These are phyloP conservation scores for Macrotis lagotis DNA, from an alignment of 2,113 vertebrate species.

Conservation along the genomic window DNA sequence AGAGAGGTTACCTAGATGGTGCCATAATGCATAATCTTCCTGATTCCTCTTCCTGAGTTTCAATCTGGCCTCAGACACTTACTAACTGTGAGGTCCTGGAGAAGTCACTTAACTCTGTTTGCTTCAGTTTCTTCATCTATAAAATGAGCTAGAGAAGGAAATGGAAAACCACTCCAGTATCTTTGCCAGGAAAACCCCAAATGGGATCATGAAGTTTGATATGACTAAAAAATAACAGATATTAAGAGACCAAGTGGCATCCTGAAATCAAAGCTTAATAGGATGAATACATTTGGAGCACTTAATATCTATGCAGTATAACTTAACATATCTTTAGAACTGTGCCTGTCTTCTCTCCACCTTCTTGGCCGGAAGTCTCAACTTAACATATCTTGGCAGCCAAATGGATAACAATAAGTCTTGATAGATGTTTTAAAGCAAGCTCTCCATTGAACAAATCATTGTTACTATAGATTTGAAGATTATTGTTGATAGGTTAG, in stretches of 20 bases:
- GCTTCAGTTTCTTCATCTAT: too few relatives aligned
- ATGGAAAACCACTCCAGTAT: too few relatives aligned
- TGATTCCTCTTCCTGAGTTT: too few relatives aligned
- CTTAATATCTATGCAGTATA: not conserved
- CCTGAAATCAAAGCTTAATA: not conserved
- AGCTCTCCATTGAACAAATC: constrained; percentile 12
- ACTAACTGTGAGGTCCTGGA: too few relatives aligned
- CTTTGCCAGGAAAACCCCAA: too few relatives aligned
- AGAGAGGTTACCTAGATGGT: not conserved
- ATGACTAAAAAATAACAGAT: not conserved
- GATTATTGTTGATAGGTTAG: not conserved
- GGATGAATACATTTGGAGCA: not conserved
- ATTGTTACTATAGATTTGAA: not conserved
- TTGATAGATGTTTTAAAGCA: not conserved
- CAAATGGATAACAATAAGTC: not conserved
- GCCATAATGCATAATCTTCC: too few relatives aligned
- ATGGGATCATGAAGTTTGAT: too few relatives aligned
- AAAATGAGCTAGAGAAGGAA: too few relatives aligned
- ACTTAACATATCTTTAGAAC: not conserved
- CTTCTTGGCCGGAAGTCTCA: too few relatives aligned
- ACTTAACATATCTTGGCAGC: not conserved
- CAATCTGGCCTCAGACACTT: too few relatives aligned
- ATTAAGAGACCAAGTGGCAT: not conserved
- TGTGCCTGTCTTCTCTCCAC: too few relatives aligned
- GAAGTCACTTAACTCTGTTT: too few relatives aligned